Base-by-base conservation (phyloP, 2,797 vertebrate genomes). In the Champsocephalus gunnari region DNA sequence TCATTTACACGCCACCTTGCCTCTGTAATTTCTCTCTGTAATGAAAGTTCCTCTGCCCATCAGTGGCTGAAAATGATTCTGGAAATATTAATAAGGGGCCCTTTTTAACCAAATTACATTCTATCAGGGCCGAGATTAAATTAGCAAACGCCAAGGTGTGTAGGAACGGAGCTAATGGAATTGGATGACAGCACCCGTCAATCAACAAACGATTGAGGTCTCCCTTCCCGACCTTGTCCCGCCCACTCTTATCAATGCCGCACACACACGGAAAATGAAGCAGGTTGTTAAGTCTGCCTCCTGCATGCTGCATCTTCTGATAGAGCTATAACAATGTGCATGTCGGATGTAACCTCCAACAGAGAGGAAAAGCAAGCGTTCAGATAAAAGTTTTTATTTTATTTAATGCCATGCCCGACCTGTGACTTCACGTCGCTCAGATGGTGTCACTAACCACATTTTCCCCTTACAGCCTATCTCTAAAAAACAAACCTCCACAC, bases 51-150 rank as follows among this genome's bases (percentile, higher is more conserved):
- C 86, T 89, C 81, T 84, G 82, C 90, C 90, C 87, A 92, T 94
- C 92, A 92, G 89, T 78, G 79, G 77, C 87, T 91, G 86, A 90
- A 93, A 93, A 95, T 94, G 86, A 94, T 86, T 91, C 87, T 88
- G 85, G 92, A 93, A 92, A 93, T 91, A 92, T 93, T 95, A 95
- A 95, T 93, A 93, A 91, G 90, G 81, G 73, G 72, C 24, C 88
- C 79, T 85, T 90, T 92, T 93, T 92, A 93, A 92, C 89, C 80
- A 94, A 94, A 94, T 94, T 90, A 93, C 91, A 92, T 91, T 90
- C 85, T 91, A 92, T 92, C 87, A 91, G 76, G 88, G 87, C 78
- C 14, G 19, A 92, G 91, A 93, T 93, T 93, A 91, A 95, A 94
- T 95, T 94, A 95, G 92, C 81, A 89, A 89, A 75, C 57, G 58